Percentiles rank a stretch among this genome's conserved stretches.
Evolutionary conservation across 2,113 vertebrate species (phyloP).

Genomic region (Cyrtonyx montezumae): DNA sequence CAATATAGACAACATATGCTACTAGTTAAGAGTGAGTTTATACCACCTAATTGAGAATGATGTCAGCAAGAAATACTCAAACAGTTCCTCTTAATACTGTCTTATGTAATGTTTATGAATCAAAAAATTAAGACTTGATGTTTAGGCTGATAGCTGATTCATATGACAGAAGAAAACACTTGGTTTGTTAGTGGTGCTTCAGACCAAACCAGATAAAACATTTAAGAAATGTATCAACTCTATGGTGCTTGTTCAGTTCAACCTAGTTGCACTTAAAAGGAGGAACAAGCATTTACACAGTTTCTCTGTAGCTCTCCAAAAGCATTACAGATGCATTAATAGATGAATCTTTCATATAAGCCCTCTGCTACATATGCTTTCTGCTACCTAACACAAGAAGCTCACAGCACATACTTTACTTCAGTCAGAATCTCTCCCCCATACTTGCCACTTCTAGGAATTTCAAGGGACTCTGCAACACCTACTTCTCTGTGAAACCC

Average conservation of each 20-base stretch:
- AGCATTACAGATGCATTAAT: background rate
- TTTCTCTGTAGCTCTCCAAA: background rate
- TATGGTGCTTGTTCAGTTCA: background rate
- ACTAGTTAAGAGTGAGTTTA: background rate
- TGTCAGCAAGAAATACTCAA: background rate
- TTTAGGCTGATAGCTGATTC: background rate
- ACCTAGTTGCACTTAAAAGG: background rate
- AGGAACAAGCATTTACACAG: background rate
- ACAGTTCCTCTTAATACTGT: background rate
- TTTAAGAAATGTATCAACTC: background rate
- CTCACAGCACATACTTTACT: fast-evolving
- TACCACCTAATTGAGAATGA: background rate
- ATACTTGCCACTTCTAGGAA: background rate
- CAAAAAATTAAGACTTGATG: background rate
- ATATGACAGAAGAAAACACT: background rate
- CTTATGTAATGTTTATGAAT: background rate
- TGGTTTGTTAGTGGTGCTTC: background rate
- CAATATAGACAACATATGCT: background rate
- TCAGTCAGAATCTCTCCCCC: background rate
- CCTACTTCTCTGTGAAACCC: background rate
- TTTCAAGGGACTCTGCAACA: background rate
- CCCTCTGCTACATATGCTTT: background rate
- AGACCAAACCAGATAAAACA: background rate
- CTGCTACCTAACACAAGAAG: background rate
- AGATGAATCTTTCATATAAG: background rate